Base-by-base conservation (phyloP, 2,888 invertebrate genomes). In the Chalcosyrphus nemorum region DNA sequence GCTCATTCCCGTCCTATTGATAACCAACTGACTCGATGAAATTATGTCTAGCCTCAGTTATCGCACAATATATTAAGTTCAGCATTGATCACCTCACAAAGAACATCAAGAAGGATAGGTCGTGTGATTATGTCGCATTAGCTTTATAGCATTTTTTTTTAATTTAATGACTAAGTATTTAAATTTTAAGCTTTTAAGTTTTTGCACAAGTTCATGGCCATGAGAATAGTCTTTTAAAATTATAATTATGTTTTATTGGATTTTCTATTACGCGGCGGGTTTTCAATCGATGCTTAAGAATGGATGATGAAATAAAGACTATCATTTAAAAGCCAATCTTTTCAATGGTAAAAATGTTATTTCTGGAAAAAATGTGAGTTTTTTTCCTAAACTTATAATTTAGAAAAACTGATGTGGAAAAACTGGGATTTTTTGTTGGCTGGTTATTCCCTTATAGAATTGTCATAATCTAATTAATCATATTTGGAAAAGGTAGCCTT, bases 51-150 rank as follows among this genome's bases (percentile, higher is more conserved):
- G 52, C 27, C 52, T 66, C 11, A 38, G 19, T 66, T 52, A 66
- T 66, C 52, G 41, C 15, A 27, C 11, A 38, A 13, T 52, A 35
- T 52, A 38, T 24, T 38, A 4, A 50, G 50, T 52, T 41, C 65
- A 66, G 1, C 38, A 38, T 35, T 27, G 38, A 52, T 66, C 65
- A 52, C 43, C 50, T 38, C 65, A 38, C 65, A 32, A 4, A 2
- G 24, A 24, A 27, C 35, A 38, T 52, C 35, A 24, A 41, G 38
- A 52, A 52, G 65, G 65, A 66, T 38, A 50, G 38, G 52, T 52
- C 38, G 29, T 38, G n/a, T 38, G 38, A 52, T 66, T 66, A 63
- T 52, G 52, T 52, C 52, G 52, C 65, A 52, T 38, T 52, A 17
- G 19, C 4, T 24, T 52, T 13, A 24, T 35, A 35, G n/a, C n/a